Conservation (phyloP, 2,888 invertebrate species). For the Megaustenia siamemsis region DNA sequence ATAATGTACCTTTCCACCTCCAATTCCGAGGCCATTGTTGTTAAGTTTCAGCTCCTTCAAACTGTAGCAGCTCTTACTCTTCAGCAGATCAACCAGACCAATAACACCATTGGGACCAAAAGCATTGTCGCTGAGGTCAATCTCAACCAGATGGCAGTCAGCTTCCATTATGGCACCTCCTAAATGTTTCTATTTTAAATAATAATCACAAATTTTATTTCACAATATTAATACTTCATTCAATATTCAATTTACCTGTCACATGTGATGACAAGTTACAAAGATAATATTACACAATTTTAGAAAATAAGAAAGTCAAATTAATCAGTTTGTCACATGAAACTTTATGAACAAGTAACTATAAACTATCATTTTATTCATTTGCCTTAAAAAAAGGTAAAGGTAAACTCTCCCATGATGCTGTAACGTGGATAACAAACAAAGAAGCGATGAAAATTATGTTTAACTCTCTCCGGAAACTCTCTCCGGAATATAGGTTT, state of each 20-base stretch:
- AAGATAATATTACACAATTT: no score
- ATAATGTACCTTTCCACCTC: slow-evolving; percentile 86
- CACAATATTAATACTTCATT: background rate
- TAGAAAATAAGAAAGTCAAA: no score
- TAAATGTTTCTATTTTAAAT: slow-evolving; percentile 84
- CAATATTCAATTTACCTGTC: background rate
- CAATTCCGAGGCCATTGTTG: slow-evolving; percentile 96
- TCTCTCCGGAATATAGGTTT: no score
- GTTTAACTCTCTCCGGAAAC: no score
- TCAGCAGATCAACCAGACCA: slow-evolving; percentile 90
- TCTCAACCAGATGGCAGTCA: slow-evolving; percentile 88
- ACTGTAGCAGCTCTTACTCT: slow-evolving; percentile 90
- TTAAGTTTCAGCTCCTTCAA: slow-evolving; percentile 91
- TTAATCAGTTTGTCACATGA: no score
- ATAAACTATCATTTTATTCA: no score
- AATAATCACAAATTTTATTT: background rate
- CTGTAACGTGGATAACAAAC: no score
- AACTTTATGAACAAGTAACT: no score
- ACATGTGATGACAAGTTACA: no score
- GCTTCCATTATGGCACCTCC: slow-evolving; percentile 90
- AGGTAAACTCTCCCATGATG: no score
- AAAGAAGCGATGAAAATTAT: no score
- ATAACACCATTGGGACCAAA: slow-evolving; percentile 96
- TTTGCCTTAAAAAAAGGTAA: no score
- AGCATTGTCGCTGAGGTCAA: slow-evolving; percentile 98